Conservation (phyloP, 2,113 vertebrate species). For the Ursus arctos region DNA sequence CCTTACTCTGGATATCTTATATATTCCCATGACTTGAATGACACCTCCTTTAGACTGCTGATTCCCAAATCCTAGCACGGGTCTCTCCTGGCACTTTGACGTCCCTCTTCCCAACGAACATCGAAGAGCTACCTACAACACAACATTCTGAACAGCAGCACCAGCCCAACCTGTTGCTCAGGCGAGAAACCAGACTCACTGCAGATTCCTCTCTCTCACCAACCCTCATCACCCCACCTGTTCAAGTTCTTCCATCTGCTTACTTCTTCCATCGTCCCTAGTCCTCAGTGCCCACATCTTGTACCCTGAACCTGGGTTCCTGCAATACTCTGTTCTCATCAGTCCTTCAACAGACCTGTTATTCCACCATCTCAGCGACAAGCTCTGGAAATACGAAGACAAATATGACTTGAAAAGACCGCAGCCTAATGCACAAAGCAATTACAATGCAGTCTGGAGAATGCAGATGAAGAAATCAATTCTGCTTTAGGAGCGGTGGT, state of each 20-base stretch:
- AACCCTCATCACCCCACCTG: neutral
- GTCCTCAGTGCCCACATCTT: neutral
- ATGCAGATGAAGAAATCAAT: neutral
- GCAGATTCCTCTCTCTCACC: neutral
- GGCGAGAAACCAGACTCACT: slow-evolving; percentile 14
- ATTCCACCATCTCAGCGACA: neutral
- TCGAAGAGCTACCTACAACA: neutral
- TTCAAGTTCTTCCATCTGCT: neutral
- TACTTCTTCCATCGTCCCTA: neutral
- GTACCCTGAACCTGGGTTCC: neutral
- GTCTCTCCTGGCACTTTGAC: neutral
- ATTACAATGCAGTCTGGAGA: neutral
- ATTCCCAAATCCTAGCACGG: neutral
- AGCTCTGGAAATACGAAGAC: slow-evolving; percentile 36
- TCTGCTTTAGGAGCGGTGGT: neutral
- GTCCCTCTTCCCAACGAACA: neutral
- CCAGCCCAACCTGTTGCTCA: neutral
- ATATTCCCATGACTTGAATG: neutral
- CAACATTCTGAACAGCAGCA: neutral
- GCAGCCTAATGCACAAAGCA: neutral
- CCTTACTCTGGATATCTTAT: neutral
- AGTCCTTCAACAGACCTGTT: neutral
- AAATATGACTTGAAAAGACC: neutral
- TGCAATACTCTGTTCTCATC: neutral
- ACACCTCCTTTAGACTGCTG: neutral